Evolutionary conservation across 2,113 vertebrate species (phyloP).

Genomic region (Diglossa brunneiventris): DNA sequence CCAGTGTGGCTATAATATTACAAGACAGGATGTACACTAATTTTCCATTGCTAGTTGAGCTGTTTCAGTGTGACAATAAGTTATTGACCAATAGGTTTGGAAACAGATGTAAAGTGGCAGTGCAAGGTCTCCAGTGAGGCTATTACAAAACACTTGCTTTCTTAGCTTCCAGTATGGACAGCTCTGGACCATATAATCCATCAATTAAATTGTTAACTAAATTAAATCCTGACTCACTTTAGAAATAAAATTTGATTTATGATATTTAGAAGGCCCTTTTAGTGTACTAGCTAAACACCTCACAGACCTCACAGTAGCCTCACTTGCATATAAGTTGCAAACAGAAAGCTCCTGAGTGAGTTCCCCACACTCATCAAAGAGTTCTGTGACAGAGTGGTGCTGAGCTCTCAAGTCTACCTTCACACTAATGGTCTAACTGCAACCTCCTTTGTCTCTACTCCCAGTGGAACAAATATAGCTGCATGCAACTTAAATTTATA

Average conservation of each 20-base stretch:
- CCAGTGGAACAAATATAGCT: not conserved
- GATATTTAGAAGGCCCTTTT: not conserved
- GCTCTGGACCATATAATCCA: not conserved
- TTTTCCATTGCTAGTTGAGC: conserved; percentile 11
- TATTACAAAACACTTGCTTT: conserved; percentile 35
- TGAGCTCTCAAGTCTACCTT: not conserved
- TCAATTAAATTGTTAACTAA: conserved; percentile 31
- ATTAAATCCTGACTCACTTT: conserved; percentile 15
- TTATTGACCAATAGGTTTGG: conserved; percentile 9
- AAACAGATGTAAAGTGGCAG: not conserved
- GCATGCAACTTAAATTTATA: not conserved
- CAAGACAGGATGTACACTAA: not conserved
- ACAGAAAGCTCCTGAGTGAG: not conserved
- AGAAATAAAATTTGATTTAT: conserved; percentile 23
- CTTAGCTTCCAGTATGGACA: not conserved
- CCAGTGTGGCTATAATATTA: not conserved
- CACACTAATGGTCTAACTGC: not conserved
- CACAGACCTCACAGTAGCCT: not conserved
- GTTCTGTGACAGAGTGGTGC: not conserved
- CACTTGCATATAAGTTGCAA: not conserved
- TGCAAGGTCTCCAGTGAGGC: not conserved
- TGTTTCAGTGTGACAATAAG: not conserved
- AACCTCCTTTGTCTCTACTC: not conserved
- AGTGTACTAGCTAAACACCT: not conserved
- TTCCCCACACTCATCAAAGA: not conserved